Conservation (phyloP, 2,797 vertebrate species). For the Mormyrus hasselquistii region DNA sequence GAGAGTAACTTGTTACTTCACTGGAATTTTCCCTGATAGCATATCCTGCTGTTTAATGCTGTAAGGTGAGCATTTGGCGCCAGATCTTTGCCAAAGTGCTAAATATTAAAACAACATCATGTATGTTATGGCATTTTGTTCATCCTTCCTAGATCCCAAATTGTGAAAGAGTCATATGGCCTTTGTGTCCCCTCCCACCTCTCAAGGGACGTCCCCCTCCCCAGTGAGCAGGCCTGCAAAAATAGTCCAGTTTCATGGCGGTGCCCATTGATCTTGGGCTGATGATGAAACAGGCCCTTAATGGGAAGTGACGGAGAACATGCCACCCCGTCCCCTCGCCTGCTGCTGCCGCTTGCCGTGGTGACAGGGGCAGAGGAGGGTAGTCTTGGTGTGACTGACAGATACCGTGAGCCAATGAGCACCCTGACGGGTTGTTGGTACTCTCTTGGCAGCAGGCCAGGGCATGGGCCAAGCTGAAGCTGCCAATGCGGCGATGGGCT, state of each 20-base stretch:
- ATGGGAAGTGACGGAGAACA: slow-evolving; percentile 43
- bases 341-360: slow-evolving; percentile 24
- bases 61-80: not conserved
- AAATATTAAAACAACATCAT: not conserved
- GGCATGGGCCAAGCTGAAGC: not conserved
- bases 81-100: not conserved
- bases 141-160: not conserved
- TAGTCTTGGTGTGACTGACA: not conserved
- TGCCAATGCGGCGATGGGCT: not conserved
- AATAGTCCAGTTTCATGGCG: slow-evolving; percentile 37
- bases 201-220: not conserved
- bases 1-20: slow-evolving; percentile 21
- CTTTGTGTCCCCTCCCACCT: not conserved
- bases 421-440: not conserved
- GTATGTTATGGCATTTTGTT: not conserved
- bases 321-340: slow-evolving; percentile 43
- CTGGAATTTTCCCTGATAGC: not conserved
- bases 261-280: slow-evolving; percentile 43
- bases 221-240: not conserved
- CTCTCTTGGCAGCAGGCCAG: not conserved
- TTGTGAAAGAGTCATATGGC: not conserved
- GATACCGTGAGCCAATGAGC: not conserved
- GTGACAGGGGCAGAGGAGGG: slow-evolving; percentile 17
- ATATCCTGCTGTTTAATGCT: not conserved
- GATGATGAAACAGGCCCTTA: slow-evolving; percentile 45